Evolutionary conservation across 2,113 vertebrate genomes (phyloP), one percentile per base, ranked within the genome.

Genomic region (Pluvialis apricaria): DNA sequence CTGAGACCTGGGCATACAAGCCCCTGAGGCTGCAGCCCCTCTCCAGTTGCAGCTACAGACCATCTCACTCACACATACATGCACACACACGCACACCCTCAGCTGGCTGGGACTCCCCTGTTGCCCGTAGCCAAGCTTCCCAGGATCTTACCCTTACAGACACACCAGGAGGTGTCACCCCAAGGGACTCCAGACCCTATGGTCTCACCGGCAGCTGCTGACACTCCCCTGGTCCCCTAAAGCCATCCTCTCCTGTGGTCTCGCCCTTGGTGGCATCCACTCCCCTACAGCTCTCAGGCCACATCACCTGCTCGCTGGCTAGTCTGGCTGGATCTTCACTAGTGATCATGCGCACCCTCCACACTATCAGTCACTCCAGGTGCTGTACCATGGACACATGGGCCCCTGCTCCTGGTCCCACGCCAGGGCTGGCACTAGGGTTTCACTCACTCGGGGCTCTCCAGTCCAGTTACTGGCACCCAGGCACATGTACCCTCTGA

Each of bases 51-150:
- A 38, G 26, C 5, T 34, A 44, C 40, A 78, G 32, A 32, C 11
- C 11, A 9, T 34, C 49, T 76, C 47, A 15, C 6, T 40, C 64
- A 19, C 11, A 9, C 25, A 32, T 7, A 40, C 13, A 45, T 20
- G 8, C 2, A 17, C 2, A 17, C 2, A 40, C 47, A 69, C 2
- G 3, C 6, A n/a, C 1, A 38, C 15, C 3, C 34, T 26, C 28
- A 60, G 29, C 25, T 73, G 51, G 2, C 10, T 66, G 61, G 31
- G 15, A 38, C 40, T 82, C 7, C 9, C 13, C 6, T 40, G 9
- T 16, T 55, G 28, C 16, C 19, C 57, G 19, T 5, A 57, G 8
- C 31, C 22, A 71, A 58, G 17, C 22, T 72, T 7, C 15, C 11
- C 20, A 38, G 31, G 11, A 57, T 71, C 29, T 71, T 18, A 58